A percentile compares a stretch with the other conserved stretches of the same genome.
Conservation (phyloP, 2,797 vertebrate genomes). For the Decapterus maruadsi region DNA sequence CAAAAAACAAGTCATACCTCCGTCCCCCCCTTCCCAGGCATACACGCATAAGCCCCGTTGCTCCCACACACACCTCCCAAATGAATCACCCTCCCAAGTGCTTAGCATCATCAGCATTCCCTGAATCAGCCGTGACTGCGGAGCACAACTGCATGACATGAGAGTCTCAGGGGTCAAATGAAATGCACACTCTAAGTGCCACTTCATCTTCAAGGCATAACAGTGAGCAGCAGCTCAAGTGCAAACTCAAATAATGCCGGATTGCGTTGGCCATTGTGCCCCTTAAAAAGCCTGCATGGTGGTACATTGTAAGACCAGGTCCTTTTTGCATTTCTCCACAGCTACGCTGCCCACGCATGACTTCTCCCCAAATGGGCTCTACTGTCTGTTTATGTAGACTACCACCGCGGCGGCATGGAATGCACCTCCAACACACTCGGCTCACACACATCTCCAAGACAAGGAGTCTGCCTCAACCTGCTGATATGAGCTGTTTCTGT, state of each 20-base stretch:
- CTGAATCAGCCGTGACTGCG: conserved; percentile 64
- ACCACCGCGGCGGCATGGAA: conserved; percentile 71
- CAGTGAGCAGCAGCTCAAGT: conserved; percentile 63
- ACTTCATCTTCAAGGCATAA: conserved; percentile 79
- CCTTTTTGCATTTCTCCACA: conserved; percentile 61
- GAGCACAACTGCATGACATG: conserved; percentile 64
- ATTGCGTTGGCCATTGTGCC: conserved; percentile 56
- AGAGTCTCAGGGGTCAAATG: conserved; percentile 78
- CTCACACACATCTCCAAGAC: conserved; percentile 61
- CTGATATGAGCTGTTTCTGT: conserved; percentile 77
- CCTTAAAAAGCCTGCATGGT: conserved; percentile 43
- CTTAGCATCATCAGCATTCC: conserved; percentile 71
- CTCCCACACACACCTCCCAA: conserved; percentile 44
- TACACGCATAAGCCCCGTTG: conserved; percentile 16
- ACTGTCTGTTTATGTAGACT: conserved; percentile 75
- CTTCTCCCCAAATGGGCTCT: conserved; percentile 67
- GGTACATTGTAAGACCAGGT: conserved; percentile 52
- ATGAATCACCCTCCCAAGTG: conserved; percentile 68
- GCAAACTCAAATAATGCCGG: conserved; percentile 52
- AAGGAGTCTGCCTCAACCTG: conserved; percentile 80
- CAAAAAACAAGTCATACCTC: conserved; percentile 66
- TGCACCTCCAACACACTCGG: conserved; percentile 63
- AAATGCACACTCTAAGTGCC: conserved; percentile 75
- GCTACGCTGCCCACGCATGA: conserved; percentile 58
- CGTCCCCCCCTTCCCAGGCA: conserved; percentile 23